Evolutionary conservation across 2,888 invertebrate species (phyloP).

Genomic region (Rhorus exstirpatorius): DNA sequence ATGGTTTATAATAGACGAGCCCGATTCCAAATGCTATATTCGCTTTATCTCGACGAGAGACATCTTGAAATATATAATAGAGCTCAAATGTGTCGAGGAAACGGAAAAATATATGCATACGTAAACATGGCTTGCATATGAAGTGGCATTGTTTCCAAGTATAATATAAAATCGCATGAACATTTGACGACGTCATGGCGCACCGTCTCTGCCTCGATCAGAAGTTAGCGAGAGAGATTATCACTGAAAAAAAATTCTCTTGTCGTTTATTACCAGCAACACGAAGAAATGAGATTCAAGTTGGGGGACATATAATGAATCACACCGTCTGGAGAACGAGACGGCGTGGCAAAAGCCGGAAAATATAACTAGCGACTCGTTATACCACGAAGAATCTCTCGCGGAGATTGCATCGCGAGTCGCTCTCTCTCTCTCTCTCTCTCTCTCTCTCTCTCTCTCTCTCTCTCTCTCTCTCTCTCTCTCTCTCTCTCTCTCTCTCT

Average conservation of each 20-base stretch:
- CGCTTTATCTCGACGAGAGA: slow-evolving; percentile 46
- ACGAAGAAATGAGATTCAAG: slow-evolving; percentile 3
- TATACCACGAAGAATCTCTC: slow-evolving; percentile 31
- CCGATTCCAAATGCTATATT: slow-evolving; percentile 35
- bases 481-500: slow-evolving; percentile 2
- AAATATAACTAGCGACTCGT: slow-evolving; percentile 52
- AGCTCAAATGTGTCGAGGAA: slow-evolving; percentile 19
- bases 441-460: neutral
- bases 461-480: slow-evolving; percentile 24
- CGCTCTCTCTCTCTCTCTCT: slow-evolving; percentile 17
- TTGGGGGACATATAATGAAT: slow-evolving; percentile 34
- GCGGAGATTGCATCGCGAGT: slow-evolving; percentile 41
- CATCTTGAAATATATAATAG: slow-evolving; percentile 43
- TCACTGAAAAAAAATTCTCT: slow-evolving; percentile 47
- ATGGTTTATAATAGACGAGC: slow-evolving; percentile 40
- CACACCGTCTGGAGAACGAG: slow-evolving; percentile 36
- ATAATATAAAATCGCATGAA: slow-evolving; percentile 64
- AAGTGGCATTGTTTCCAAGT: slow-evolving; percentile 41
- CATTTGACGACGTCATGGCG: slow-evolving; percentile 68
- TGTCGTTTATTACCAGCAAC: slow-evolving; percentile 39
- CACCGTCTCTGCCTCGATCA: slow-evolving; percentile 6
- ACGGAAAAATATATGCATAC: neutral
- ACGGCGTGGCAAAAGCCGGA: slow-evolving; percentile 51
- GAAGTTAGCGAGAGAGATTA: slow-evolving; percentile 44
- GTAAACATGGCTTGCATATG: slow-evolving; percentile 14